These are phyloP conservation scores for Ectemnius cavifrons DNA, from an alignment of 2,888 invertebrate species.

Conservation along the genomic window DNA sequence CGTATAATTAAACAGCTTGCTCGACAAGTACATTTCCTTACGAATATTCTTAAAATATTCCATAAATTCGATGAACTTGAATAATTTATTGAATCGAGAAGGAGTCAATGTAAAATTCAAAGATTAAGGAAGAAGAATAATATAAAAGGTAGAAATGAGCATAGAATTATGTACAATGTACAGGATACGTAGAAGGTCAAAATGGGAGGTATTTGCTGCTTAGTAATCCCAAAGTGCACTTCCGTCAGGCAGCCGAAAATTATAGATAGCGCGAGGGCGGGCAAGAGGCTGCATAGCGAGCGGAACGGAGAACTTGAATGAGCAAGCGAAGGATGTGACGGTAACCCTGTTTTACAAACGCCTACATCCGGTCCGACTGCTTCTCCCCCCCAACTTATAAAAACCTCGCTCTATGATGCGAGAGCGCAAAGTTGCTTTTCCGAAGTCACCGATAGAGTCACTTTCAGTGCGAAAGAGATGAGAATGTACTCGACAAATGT, in stretches of 20 bases:
- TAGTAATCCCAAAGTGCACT: conserved; percentile 43
- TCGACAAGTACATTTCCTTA: no score
- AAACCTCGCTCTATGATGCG: conserved; percentile 40
- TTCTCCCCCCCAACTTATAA: conserved; percentile 60
- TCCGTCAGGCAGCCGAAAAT: conserved; percentile 60
- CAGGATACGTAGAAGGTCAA: conserved; percentile 66
- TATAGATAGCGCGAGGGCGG: conserved; percentile 26
- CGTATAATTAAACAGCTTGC: no score
- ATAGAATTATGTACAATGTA: background rate
- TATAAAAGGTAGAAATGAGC: no score
- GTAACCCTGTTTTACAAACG: conserved; percentile 60
- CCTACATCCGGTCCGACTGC: conserved; percentile 71
- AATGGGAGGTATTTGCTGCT: conserved; percentile 10
- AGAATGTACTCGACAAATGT: conserved; percentile 31
- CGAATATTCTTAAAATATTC: no score
- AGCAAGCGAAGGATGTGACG: conserved; percentile 53
- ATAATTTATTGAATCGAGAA: no score
- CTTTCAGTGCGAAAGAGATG: background rate
- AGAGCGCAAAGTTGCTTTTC: conserved; percentile 21
- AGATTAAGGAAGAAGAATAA: no score
- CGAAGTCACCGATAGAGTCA: conserved; percentile 5
- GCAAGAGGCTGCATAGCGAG: conserved; percentile 5
- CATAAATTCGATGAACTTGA: no score
- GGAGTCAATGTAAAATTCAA: no score
- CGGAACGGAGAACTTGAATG: conserved; percentile 50